Conservation (phyloP, 2,113 vertebrate species). For the Archilochus colubris region DNA sequence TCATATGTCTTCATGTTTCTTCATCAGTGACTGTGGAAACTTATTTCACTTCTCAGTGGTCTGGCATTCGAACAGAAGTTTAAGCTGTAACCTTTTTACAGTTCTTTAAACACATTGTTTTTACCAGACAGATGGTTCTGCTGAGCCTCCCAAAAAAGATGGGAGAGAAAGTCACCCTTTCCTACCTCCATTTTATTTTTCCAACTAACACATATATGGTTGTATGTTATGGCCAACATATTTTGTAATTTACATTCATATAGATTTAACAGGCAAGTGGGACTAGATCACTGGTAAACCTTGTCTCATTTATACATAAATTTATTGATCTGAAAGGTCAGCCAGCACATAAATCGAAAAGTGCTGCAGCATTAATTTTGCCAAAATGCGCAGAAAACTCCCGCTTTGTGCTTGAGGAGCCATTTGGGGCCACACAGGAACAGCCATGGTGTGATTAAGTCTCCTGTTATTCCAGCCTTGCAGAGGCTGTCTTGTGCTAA, state of each 20-base stretch:
- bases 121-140: not conserved
- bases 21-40: not conserved
- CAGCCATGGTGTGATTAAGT: not conserved
- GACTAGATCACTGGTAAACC: not conserved
- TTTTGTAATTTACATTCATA: not conserved
- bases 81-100: not conserved
- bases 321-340: slow-evolving; percentile 29
- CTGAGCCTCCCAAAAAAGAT: not conserved
- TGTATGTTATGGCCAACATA: not conserved
- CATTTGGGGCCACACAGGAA: slow-evolving; percentile 38
- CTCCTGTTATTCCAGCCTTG: not conserved
- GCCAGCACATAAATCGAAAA: slow-evolving; percentile 26
- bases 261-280: slow-evolving; percentile 29
- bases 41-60: not conserved
- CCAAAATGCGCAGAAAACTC: not conserved
- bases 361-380: not conserved
- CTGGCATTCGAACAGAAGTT: not conserved
- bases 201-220: not conserved
- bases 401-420: not conserved
- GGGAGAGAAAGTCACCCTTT: rapidly evolving
- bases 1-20: not conserved
- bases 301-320: slow-evolving; percentile 12
- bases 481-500: not conserved
- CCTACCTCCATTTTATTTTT: not conserved
- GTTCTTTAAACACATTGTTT: not conserved